Evolutionary conservation across 2,888 invertebrate species (phyloP).

Genomic region (Hypercompe scribonia): DNA sequence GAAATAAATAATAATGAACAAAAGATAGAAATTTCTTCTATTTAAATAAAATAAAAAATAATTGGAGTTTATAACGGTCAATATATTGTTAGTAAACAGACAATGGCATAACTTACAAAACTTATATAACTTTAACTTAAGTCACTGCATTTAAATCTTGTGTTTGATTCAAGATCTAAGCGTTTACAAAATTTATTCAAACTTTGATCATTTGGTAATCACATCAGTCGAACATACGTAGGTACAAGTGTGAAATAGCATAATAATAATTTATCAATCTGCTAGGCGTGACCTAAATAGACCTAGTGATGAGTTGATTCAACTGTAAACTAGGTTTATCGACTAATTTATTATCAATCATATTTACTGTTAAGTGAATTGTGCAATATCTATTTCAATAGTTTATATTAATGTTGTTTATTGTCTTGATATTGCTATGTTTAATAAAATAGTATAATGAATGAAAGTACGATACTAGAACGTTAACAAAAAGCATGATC

Average conservation of each 20-base stretch:
- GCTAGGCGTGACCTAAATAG: conserved; percentile 39
- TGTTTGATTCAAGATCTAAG: neutral
- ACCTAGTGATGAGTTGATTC: conserved; percentile 36
- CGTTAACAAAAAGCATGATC: conserved; percentile 38
- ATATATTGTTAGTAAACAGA: neutral
- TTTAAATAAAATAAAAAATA: neutral
- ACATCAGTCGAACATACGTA: conserved; percentile 28
- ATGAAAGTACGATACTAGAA: conserved; percentile 24
- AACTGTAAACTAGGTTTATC: conserved; percentile 26
- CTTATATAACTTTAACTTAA: too few species aligned
- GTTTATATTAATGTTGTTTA: conserved; percentile 18
- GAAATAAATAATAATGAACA: neutral
- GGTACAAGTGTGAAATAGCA: conserved; percentile 34
- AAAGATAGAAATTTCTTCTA: neutral
- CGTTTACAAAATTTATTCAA: neutral
- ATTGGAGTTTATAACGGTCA: neutral
- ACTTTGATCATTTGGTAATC: neutral
- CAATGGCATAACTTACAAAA: neutral
- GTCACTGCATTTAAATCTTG: neutral
- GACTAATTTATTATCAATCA: conserved; percentile 22
- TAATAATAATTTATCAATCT: conserved; percentile 38
- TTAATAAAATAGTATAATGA: conserved; percentile 28
- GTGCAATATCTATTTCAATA: conserved; percentile 23
- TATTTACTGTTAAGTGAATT: conserved; percentile 31
- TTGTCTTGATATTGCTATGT: conserved; percentile 22